Evolutionary conservation across 2,113 vertebrate species (phyloP).

Genomic region (Cacatua alba): DNA sequence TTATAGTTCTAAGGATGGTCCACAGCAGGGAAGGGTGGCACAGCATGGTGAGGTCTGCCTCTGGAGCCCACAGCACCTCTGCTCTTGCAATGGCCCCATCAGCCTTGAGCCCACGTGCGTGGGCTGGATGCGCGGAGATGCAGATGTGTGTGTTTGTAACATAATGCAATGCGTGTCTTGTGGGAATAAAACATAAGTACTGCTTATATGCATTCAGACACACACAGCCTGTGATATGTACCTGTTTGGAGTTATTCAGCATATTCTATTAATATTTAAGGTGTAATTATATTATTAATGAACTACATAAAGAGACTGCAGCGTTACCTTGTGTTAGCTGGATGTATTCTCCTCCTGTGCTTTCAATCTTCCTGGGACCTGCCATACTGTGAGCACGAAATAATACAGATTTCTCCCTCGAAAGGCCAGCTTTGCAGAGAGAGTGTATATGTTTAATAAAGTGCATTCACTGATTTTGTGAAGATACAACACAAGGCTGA

Average conservation of each 20-base stretch:
- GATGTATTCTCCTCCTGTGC: neutral
- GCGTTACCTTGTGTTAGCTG: neutral
- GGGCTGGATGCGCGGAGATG: neutral
- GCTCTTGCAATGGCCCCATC: neutral
- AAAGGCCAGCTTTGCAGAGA: constrained; percentile 45
- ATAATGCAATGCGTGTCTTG: neutral
- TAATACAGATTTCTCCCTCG: neutral
- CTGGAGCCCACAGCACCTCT: neutral
- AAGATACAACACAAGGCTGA: constrained; percentile 68
- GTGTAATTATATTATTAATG: constrained; percentile 38
- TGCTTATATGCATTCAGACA: neutral
- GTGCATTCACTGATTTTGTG: constrained; percentile 71
- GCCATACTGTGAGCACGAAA: neutral
- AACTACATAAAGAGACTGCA: neutral
- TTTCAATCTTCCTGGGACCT: neutral
- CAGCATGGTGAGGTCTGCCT: neutral
- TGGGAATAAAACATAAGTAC: neutral
- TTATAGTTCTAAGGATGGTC: neutral
- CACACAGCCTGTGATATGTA: neutral
- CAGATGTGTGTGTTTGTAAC: neutral
- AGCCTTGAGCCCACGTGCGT: neutral
- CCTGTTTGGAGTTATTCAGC: neutral
- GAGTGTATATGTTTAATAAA: constrained; percentile 47
- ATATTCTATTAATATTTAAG: neutral
- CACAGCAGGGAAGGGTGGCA: neutral